These are phyloP conservation scores for Stegodyphus dumicola DNA, from an alignment of 1,140 invertebrate species.

Conservation along the genomic window DNA sequence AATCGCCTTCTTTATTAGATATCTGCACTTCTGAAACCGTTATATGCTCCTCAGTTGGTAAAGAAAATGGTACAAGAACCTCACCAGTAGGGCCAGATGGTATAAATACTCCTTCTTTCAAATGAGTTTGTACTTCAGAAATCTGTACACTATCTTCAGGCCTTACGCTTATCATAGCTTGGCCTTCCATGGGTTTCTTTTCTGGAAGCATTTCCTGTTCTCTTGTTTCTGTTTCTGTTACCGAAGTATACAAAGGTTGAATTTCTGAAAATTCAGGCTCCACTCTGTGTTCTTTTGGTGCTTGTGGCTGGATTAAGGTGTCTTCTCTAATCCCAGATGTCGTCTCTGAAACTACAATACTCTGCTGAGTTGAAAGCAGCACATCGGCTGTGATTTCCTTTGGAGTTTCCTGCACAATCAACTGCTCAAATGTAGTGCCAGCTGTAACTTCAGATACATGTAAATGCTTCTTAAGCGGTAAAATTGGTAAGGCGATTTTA, in stretches of 20 bases:
- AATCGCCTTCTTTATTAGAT: slow-evolving; percentile 43
- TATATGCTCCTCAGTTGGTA: slow-evolving; percentile 46
- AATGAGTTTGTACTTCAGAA: slow-evolving; percentile 45
- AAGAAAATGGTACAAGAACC: slow-evolving; percentile 27
- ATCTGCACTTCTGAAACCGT: slow-evolving; percentile 40
- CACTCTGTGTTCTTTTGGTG: slow-evolving; percentile 42
- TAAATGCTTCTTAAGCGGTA: slow-evolving; percentile 51
- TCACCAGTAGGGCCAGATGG: background rate
- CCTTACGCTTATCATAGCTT: slow-evolving; percentile 22
- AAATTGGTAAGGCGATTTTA: slow-evolving; percentile 34
- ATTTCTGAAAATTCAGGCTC: slow-evolving; percentile 37
- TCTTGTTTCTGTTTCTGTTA: slow-evolving; percentile 38
- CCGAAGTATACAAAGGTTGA: slow-evolving; percentile 53
- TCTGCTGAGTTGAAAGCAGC: slow-evolving; percentile 13
- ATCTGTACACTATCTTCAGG: slow-evolving; percentile 41
- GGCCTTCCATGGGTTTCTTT: slow-evolving; percentile 16
- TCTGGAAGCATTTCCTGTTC: slow-evolving; percentile 31
- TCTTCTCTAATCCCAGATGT: slow-evolving; percentile 40
- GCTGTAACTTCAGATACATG: slow-evolving; percentile 56
- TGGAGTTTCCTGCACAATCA: slow-evolving; percentile 39
- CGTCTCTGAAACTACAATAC: slow-evolving; percentile 53
- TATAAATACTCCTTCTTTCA: slow-evolving; percentile 51
- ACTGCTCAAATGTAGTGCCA: slow-evolving; percentile 25
- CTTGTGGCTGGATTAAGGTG: slow-evolving; percentile 13
- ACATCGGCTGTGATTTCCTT: slow-evolving; percentile 26